phyloP scores from a whole-genome alignment of 2,888 invertebrate species.

The Drosophila fungiperda region DNA sequence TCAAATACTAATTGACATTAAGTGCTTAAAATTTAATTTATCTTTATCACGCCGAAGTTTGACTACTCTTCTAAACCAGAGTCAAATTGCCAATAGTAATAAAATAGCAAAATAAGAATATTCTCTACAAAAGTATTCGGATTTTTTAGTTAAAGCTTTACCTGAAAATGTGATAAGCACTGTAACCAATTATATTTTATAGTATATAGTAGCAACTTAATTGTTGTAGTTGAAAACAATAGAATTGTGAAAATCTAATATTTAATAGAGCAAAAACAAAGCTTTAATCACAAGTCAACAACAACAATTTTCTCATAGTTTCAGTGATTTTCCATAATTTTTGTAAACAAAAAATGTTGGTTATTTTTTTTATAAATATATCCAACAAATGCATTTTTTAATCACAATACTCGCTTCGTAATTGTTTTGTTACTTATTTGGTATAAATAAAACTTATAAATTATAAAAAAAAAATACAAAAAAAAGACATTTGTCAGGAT shows the following conservation, averaged over 20 bases:
- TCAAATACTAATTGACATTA: not conserved
- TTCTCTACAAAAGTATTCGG: not conserved
- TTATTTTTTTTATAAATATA: constrained; percentile 7
- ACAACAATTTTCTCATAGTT: constrained; percentile 1
- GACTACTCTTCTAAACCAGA: not conserved
- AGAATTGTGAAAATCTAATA: constrained; percentile 4
- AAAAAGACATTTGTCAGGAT: constrained; percentile 1
- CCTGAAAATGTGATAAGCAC: not conserved
- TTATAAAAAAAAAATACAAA: constrained; percentile 30
- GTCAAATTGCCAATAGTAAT: too few relatives aligned
- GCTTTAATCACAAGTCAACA: not conserved
- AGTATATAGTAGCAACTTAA: not conserved
- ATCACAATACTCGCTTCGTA: constrained; percentile 17
- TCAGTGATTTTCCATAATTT: not conserved
- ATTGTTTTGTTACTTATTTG: constrained; percentile 39
- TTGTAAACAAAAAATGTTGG: not conserved
- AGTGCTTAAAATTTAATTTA: not conserved
- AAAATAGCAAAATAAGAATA: not conserved
- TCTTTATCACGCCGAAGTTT: too few relatives aligned
- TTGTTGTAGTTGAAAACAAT: constrained; percentile 4
- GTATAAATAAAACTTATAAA: constrained; percentile 68
- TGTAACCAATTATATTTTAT: too few relatives aligned
- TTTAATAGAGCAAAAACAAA: not conserved
- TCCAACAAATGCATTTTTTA: constrained; percentile 38
- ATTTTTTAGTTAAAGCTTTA: not conserved